A percentile compares a stretch with the other conserved stretches of the same genome.
Evolutionary conservation across 2,113 vertebrate genomes (phyloP).

Genomic region (Rhinogobius similis): DNA sequence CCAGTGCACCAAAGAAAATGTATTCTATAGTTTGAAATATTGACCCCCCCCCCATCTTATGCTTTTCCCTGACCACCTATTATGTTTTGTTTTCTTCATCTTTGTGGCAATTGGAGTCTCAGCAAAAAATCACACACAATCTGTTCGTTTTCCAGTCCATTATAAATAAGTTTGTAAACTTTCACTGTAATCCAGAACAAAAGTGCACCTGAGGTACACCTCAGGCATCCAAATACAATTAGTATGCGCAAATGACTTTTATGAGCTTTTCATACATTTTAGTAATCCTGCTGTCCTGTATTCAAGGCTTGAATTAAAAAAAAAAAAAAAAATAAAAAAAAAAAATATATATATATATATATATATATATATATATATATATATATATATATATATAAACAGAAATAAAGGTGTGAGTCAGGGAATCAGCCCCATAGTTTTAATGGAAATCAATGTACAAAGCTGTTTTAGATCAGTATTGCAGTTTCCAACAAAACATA

Average conservation of each 20-base stretch:
- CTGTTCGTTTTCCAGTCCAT: constrained; percentile 39
- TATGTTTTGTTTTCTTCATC: background rate
- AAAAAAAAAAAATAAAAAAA: too few relatives aligned
- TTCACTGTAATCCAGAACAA: background rate
- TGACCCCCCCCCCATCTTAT: background rate
- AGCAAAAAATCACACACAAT: constrained; percentile 22
- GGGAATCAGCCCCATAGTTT: too few relatives aligned
- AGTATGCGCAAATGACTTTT: background rate
- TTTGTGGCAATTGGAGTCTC: constrained; percentile 24
- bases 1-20: background rate
- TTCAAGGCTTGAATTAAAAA: background rate
- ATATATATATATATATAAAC: too few relatives aligned
- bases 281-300: background rate
- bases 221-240: background rate
- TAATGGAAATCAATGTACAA: too few relatives aligned
- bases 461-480: too few relatives aligned
- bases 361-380: too few relatives aligned
- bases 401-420: too few relatives aligned
- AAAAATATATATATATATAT: too few relatives aligned
- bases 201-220: background rate
- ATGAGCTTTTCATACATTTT: background rate
- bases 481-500: too few relatives aligned
- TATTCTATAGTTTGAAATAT: constrained; percentile 1
- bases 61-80: background rate
- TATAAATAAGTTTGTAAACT: background rate